Base-by-base conservation (phyloP, 2,113 vertebrate genomes). In the Puffinus mauretanicus region DNA sequence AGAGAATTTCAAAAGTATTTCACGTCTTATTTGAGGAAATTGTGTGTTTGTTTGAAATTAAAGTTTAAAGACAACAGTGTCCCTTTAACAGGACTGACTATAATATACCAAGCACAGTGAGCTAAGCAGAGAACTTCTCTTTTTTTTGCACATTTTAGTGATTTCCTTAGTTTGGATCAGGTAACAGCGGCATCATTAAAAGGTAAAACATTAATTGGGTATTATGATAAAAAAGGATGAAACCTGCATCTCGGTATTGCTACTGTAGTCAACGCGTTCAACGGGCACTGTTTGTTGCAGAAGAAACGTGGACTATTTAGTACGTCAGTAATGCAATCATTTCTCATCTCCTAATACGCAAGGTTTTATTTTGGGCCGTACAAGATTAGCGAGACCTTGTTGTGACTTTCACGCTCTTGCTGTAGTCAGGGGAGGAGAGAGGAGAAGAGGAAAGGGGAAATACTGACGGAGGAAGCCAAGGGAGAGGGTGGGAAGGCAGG, bases 111-210 rank as follows among this genome's bases (percentile, higher is more conserved):
- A 60, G 72, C 36, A n/a, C 49, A 47, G 34, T 46, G 40, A 88
- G 67, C 30, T 47, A 82, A 55, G 24, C 10, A 77, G 64, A 91
- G 36, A 71, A 36, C 5, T n/a, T n/a, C 5, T 8, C 19, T 36
- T 22, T 49, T 12, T 82, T 85, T 57, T 19, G 2, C 25, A 7
- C 19, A 7, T 40, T 84, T 86, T 83, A 16, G 6, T 38, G 26
- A 64, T 67, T 82, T 42, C 18, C 86, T 82, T 40, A 9, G 13
- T 70, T 78, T 66, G 47, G 32, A 58, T 64, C 70, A 93, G 81
- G 86, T 85, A 93, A 90, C 91, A 93, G 86, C 29, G 84, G 91
- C 96, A 97, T 95, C 96, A 96, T 93, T 61, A 93, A 94, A 90
- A 93, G 29, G 36, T 85, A 58, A 84, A 93, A 61, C 26, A 87